phyloP scores from a whole-genome alignment of 1,140 invertebrate genomes.

The Phymastichus coffea region DNA sequence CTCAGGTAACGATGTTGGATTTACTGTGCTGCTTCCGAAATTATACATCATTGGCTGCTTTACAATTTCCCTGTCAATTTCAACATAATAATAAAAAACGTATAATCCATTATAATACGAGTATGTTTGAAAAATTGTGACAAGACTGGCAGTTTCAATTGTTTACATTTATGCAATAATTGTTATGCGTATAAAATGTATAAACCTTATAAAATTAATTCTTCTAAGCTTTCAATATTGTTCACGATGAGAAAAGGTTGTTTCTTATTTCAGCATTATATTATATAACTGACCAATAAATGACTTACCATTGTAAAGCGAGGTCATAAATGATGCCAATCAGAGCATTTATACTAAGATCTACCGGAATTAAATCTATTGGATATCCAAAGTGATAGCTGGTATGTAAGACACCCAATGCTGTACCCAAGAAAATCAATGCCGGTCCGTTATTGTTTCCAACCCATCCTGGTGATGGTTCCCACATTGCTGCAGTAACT shows the following conservation, averaged over 20 bases:
- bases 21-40: slow-evolving; percentile 66
- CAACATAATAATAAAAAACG: no score
- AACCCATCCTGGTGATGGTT: slow-evolving; percentile 70
- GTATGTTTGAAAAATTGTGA: no score
- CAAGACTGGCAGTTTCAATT: no score
- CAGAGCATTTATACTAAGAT: slow-evolving; percentile 76
- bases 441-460: slow-evolving; percentile 75
- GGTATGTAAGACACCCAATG: slow-evolving; percentile 67
- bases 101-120: no score
- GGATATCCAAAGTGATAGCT: slow-evolving; percentile 44
- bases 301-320: slow-evolving; percentile 41
- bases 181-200: no score
- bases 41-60: slow-evolving; percentile 62
- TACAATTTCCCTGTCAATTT: slow-evolving; percentile 36
- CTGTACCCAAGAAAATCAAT: slow-evolving; percentile 55
- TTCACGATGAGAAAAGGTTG: no score
- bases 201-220: no score
- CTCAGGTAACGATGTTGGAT: slow-evolving; percentile 62
- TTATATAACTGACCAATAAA: no score
- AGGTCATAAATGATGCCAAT: slow-evolving; percentile 70
- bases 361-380: slow-evolving; percentile 75
- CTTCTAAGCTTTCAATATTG: no score
- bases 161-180: no score
- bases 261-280: no score
- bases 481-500: slow-evolving; percentile 59